Base-by-base conservation (phyloP, 2,888 invertebrate species). In the Meghimatium bilineatum region DNA sequence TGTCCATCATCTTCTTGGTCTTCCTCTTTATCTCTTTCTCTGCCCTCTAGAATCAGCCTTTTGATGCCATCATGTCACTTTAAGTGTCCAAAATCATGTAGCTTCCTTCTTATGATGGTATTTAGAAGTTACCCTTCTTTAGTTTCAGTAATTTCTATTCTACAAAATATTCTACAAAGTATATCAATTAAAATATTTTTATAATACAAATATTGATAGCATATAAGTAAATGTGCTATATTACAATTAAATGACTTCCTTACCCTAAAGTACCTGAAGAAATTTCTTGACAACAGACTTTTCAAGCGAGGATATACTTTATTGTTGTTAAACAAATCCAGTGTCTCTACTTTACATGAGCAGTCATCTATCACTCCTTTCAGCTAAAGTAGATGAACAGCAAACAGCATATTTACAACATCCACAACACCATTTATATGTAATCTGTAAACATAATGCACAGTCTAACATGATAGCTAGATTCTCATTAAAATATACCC, bases 281-380 rank as follows among this genome's bases (percentile, higher is more conserved):
- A 99, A 93, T 98, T 97, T 93, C 97, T 97, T 86, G 96, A 95
- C 81, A 99, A 95, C 83, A 99, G 94, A 94, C 97, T 97, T 92
- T 96, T 96, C 80, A 99, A 94, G 86, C 97, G 95, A 3, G 99
- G 99, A 94, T 96, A 97, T 83, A 99, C 95, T 94, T 97, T 97
- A 85, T 96, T 95, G 94, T 99, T 99, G 94, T 99, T 99, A 93
- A 97, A 97, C 92, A 96, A 96, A 94, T 99, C 99, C 87, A 99
- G 97, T 1, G 97, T 97, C 93, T 97, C 97, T 52, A 98, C 96
- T 93, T 96, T 96, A 94, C 99, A 99, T 63, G 96, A 96, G 93
- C 99, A 99, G 94, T 99, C 98, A 93, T 98, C 98, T 75, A 99
- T 96, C 87, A 96, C 96, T 63, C 98, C 98, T 92, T 97, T 96